These are phyloP conservation scores for Brachionus manjavacas DNA, from an alignment of 1,140 invertebrate species.

Conservation along the genomic window DNA sequence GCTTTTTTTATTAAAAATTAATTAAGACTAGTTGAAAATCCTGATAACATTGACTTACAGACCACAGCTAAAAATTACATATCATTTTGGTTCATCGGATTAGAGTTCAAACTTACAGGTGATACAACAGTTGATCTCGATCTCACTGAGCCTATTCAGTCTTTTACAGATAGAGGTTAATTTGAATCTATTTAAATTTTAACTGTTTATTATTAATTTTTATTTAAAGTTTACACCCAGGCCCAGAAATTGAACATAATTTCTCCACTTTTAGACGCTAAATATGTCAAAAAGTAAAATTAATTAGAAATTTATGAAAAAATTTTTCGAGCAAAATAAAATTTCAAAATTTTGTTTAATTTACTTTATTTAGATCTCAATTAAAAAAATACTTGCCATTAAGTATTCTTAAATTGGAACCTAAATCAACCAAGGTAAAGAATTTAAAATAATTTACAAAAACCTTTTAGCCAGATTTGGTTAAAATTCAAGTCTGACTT, in stretches of 20 bases:
- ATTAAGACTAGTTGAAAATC: neutral
- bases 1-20: neutral
- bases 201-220: neutral
- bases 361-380: slow-evolving; percentile 11
- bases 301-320: neutral
- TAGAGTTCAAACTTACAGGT: neutral
- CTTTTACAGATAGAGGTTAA: slow-evolving; percentile 35
- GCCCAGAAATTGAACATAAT: slow-evolving; percentile 36
- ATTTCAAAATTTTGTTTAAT: neutral
- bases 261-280: slow-evolving; percentile 4
- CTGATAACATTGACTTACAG: neutral
- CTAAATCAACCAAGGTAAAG: neutral
- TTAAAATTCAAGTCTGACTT: too few relatives aligned
- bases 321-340: neutral
- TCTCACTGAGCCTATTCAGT: slow-evolving; percentile 33
- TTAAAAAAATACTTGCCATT: slow-evolving; percentile 40
- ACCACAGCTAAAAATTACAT: neutral
- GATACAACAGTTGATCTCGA: slow-evolving; percentile 34
- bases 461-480: too few relatives aligned
- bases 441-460: neutral
- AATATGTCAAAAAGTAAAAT: slow-evolving; percentile 36
- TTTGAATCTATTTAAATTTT: neutral
- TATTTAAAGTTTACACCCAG: slow-evolving; percentile 15
- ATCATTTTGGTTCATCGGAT: slow-evolving; percentile 35
- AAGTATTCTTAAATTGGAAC: slow-evolving; percentile 27